phyloP scores from a whole-genome alignment of 2,888 invertebrate genomes.

The Nemoura dubitans region DNA sequence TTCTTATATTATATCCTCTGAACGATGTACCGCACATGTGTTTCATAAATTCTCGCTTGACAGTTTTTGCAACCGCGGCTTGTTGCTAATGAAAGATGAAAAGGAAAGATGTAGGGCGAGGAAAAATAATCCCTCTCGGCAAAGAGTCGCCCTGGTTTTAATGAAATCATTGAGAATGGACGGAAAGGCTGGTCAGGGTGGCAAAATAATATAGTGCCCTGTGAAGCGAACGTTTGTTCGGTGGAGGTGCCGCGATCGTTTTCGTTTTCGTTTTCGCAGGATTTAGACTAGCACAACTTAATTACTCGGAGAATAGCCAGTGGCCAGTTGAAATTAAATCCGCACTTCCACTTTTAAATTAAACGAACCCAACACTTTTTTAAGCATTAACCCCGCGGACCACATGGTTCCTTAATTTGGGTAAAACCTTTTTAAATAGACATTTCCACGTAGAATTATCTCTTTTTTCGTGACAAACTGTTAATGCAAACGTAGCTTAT shows the following conservation, averaged over 20 bases:
- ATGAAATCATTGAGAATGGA: neutral
- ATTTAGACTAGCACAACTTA: neutral
- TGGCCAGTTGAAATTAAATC: neutral
- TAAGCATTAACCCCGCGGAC: neutral
- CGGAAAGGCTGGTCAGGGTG: neutral
- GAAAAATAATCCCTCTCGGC: neutral
- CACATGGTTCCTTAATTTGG: conserved; percentile 4
- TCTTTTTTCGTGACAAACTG: conserved; percentile 7
- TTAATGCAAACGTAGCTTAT: neutral
- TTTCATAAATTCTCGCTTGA: neutral
- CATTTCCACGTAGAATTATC: neutral
- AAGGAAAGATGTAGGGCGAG: neutral
- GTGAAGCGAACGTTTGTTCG: neutral
- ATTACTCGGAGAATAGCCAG: neutral
- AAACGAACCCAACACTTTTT: conserved; percentile 1
- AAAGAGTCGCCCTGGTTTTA: neutral
- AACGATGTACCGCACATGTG: neutral
- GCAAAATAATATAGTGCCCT: neutral
- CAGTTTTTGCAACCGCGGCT: neutral
- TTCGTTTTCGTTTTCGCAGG: neutral
- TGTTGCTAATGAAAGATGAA: neutral
- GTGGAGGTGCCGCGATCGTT: neutral
- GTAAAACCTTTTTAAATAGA: neutral
- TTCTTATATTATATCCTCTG: neutral
- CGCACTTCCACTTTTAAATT: neutral